A percentile compares a stretch with the other conserved stretches of the same genome.
Evolutionary conservation across 2,888 invertebrate species (phyloP).

Genomic region (Toxonevra muliebris): DNA sequence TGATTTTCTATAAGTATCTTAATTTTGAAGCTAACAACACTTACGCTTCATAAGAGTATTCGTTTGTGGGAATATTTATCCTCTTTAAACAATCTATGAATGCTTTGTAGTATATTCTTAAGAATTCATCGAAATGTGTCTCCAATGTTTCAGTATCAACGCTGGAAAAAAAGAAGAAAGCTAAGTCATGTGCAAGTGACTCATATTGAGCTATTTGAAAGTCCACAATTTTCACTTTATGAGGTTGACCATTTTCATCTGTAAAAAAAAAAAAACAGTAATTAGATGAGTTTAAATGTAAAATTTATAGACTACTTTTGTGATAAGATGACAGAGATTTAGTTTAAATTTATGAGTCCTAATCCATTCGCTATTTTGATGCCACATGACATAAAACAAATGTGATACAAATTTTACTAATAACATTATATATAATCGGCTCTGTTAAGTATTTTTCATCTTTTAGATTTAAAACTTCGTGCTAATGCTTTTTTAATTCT

Average conservation of each 20-base stretch:
- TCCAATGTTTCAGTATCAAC: slow-evolving; percentile 64
- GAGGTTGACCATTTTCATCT: slow-evolving; percentile 60
- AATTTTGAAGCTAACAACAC: slow-evolving; percentile 27
- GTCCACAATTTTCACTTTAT: slow-evolving; percentile 69
- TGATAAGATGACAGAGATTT: too few relatives aligned
- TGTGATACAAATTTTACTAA: too few relatives aligned
- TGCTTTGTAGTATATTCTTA: slow-evolving; percentile 67
- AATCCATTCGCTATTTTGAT: too few relatives aligned
- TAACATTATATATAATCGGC: too few relatives aligned
- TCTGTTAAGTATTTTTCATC: too few relatives aligned
- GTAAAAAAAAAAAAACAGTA: slow-evolving; percentile 32
- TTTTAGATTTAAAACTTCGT: too few relatives aligned
- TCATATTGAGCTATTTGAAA: slow-evolving; percentile 69
- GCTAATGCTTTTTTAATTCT: too few relatives aligned
- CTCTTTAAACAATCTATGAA: slow-evolving; percentile 64
- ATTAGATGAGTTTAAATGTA: neutral
- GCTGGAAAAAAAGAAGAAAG: slow-evolving; percentile 69
- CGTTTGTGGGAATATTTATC: slow-evolving; percentile 61
- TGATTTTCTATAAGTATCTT: too few relatives aligned
- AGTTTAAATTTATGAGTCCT: too few relatives aligned
- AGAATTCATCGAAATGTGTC: slow-evolving; percentile 66
- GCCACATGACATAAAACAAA: too few relatives aligned
- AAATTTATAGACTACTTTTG: neutral
- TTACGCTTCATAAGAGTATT: slow-evolving; percentile 64
- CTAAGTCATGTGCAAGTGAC: slow-evolving; percentile 67